Evolutionary conservation across 1,140 invertebrate species (phyloP).

Genomic region (Zaprionus lachaisei): DNA sequence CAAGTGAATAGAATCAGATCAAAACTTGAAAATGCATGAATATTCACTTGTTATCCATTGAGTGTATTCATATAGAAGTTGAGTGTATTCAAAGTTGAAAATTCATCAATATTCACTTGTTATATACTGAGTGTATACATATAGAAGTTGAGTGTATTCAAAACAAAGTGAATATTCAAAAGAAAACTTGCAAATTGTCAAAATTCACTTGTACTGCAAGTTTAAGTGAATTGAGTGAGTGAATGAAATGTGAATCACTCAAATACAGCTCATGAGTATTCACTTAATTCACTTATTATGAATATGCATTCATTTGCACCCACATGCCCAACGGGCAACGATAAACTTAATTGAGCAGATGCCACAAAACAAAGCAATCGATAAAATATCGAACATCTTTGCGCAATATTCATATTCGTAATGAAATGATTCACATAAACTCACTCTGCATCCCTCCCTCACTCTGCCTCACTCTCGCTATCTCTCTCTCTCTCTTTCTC

Average conservation of each 20-base stretch:
- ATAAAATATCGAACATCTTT: conserved; percentile 2
- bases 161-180: background rate
- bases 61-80: background rate
- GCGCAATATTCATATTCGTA: conserved; percentile 24
- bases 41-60: background rate
- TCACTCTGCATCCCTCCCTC: background rate
- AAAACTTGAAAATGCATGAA: too few relatives aligned
- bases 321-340: background rate
- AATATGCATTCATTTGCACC: background rate
- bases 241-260: background rate
- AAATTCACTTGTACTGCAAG: background rate
- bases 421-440: conserved; percentile 38
- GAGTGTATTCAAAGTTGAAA: background rate
- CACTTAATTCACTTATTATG: background rate
- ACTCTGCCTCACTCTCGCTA: background rate
- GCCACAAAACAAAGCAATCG: background rate
- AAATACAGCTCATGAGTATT: background rate
- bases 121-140: background rate
- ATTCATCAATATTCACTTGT: too few relatives aligned
- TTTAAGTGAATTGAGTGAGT: background rate
- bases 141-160: background rate
- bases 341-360: background rate
- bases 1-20: too few relatives aligned
- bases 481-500: background rate
- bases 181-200: background rate